A percentile compares a stretch with the other conserved stretches of the same genome.
These are phyloP conservation scores for Promerops cafer DNA, from an alignment of 2,113 vertebrate genomes.

Conservation along the genomic window DNA sequence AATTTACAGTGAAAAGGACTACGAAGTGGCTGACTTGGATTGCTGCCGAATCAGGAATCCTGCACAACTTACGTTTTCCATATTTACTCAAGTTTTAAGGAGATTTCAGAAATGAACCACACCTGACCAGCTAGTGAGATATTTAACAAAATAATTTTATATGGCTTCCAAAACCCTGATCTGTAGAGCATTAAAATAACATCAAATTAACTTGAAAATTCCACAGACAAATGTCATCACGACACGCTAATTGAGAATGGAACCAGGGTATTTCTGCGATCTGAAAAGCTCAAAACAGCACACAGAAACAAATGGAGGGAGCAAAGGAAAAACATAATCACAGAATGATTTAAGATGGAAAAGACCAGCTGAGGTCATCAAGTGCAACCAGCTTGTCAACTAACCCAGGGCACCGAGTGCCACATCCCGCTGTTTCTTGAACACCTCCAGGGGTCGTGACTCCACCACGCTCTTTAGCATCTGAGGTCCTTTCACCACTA, in stretches of 20 bases:
- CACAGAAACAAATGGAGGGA: background rate
- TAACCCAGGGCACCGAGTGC: background rate
- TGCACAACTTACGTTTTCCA: background rate
- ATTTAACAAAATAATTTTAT: background rate
- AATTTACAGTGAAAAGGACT: background rate
- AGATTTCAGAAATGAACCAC: background rate
- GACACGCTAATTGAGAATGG: background rate
- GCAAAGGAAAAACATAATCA: background rate
- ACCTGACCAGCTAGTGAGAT: background rate
- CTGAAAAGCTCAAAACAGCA: background rate
- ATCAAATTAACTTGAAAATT: background rate
- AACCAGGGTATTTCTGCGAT: background rate
- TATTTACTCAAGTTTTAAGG: background rate
- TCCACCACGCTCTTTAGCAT: background rate
- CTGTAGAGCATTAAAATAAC: background rate
- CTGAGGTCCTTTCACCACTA: background rate
- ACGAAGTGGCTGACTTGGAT: background rate
- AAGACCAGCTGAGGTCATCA: background rate
- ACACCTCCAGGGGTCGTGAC: background rate
- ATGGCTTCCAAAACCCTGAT: background rate
- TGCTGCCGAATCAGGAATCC: background rate
- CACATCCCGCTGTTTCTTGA: background rate
- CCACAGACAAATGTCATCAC: background rate
- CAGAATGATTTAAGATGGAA: background rate
- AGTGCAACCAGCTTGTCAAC: background rate